These are phyloP conservation scores for Archaeoteleia sp. DNA, from an alignment of 2,888 invertebrate genomes.

Conservation along the genomic window DNA sequence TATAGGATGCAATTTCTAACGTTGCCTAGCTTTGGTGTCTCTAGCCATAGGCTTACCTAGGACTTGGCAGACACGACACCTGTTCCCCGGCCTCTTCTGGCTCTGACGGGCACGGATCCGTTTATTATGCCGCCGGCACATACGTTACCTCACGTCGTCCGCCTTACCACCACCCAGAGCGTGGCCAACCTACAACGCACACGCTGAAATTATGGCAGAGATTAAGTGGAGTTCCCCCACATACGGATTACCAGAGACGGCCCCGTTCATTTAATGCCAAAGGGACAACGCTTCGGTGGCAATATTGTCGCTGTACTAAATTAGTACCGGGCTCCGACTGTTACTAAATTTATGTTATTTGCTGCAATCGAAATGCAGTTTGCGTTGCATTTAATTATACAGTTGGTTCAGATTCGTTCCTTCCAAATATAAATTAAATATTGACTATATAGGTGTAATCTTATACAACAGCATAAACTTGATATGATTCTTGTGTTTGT, in stretches of 20 bases:
- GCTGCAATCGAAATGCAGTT: conserved; percentile 31
- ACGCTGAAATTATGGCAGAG: conserved; percentile 51
- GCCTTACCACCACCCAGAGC: conserved; percentile 29
- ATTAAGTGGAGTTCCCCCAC: conserved; percentile 43
- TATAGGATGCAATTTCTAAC: conserved; percentile 3
- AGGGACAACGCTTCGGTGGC: conserved; percentile 31
- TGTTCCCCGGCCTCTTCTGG: conserved; percentile 40
- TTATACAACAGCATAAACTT: too few relatives aligned
- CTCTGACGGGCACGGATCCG: conserved; percentile 42
- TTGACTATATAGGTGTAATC: too few relatives aligned
- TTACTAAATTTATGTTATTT: conserved; percentile 28
- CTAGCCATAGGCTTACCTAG: conserved; percentile 19
- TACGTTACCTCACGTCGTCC: conserved; percentile 36
- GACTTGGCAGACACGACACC: conserved; percentile 46
- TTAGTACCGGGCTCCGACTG: conserved; percentile 26
- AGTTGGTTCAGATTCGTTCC: not conserved
- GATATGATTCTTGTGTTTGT: too few relatives aligned
- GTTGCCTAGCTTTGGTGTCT: not conserved
- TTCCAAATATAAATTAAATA: too few relatives aligned
- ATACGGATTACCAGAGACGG: conserved; percentile 46
- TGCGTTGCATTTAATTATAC: not conserved
- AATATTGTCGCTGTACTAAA: conserved; percentile 42
- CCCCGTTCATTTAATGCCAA: conserved; percentile 30
- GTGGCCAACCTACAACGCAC: conserved; percentile 29
- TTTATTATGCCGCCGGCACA: conserved; percentile 49